Evolutionary conservation across 2,113 vertebrate species (phyloP), one percentile per base, ranked within the genome.

Genomic region (Tachysurus fulvidraco): DNA sequence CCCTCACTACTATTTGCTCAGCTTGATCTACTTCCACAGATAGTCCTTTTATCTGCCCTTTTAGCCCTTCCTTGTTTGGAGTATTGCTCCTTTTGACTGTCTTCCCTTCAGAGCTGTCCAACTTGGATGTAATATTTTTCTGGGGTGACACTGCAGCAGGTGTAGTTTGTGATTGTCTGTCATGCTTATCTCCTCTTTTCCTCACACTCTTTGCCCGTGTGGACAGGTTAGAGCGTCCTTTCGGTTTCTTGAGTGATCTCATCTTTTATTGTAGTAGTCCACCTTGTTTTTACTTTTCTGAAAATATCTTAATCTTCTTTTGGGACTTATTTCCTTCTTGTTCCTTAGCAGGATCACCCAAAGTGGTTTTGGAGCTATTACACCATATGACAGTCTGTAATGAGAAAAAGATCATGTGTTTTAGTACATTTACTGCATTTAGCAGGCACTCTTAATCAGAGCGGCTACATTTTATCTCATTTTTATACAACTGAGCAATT

Each of bases 231-330:
- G 95, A 94, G 82, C 92, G 92, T 59, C 91, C 95, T 88, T 92
- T 94, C 89, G 87, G 93, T 88, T 95, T 97, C 93, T 96, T 97
- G 90, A 94, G 89, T 14, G 96, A 94, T 92, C 96, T 97, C 96
- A 97, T 98, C 89, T 90, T 92, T 88, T 90, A 78, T 85, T 88
- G 7, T 59, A 83, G 76, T 74, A 59, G n/a, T 65, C 83, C 81
- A 65, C 44, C 57, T 50, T 82, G 9, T 64, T 69, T 71, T 52
- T 60, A 25, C 59, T 62, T 44, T 83, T 89, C 30, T 17, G 16
- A 54, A 78, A 78, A 65, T 84, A n/a, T 62, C 21, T 19, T 55
- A 9, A 65, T 83, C 41, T 81, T 57, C 46, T 81, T 82, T 88
- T 77, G 57, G 55, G 41, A 91, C 50, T 76, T 90, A 28, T 80